Conservation (phyloP, 2,113 vertebrate genomes). For the Psammodynastes pulverulentus region DNA sequence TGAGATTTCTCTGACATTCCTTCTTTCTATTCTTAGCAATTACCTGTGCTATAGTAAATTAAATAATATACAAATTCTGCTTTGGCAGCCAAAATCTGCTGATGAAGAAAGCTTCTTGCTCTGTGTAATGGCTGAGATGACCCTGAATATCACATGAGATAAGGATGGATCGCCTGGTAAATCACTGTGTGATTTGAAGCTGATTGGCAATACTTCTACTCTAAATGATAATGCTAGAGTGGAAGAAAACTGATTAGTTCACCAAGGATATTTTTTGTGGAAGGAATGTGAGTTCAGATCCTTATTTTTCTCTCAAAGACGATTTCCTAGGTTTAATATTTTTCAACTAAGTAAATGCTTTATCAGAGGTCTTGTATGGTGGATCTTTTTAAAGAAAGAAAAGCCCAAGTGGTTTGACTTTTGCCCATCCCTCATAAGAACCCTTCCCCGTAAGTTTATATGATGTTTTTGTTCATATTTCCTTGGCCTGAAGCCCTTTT, state of each 20-base stretch:
- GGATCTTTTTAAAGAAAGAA: not conserved
- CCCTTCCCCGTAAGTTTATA: not conserved
- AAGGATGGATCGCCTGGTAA: not conserved
- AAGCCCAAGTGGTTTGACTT: too few relatives aligned
- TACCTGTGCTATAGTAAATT: not conserved
- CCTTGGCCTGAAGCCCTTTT: conserved; percentile 38
- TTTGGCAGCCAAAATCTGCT: not conserved
- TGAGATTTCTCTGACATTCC: not conserved
- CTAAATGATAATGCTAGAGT: not conserved
- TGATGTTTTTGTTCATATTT: conserved; percentile 31
- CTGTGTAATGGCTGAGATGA: not conserved
- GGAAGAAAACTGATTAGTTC: not conserved
- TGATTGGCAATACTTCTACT: not conserved
- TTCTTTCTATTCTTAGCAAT: not conserved
- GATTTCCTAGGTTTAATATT: not conserved
- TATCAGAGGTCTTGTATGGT: not conserved
- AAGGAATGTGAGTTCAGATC: not conserved
- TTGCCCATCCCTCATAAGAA: not conserved
- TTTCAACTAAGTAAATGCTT: not conserved
- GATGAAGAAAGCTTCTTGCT: not conserved
- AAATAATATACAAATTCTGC: not conserved
- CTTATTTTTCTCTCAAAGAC: not conserved
- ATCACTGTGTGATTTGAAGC: not conserved
- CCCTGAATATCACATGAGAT: not conserved
- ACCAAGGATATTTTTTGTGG: not conserved